Base-by-base conservation (phyloP, 2,797 vertebrate genomes). In the Anguilla pacifica region DNA sequence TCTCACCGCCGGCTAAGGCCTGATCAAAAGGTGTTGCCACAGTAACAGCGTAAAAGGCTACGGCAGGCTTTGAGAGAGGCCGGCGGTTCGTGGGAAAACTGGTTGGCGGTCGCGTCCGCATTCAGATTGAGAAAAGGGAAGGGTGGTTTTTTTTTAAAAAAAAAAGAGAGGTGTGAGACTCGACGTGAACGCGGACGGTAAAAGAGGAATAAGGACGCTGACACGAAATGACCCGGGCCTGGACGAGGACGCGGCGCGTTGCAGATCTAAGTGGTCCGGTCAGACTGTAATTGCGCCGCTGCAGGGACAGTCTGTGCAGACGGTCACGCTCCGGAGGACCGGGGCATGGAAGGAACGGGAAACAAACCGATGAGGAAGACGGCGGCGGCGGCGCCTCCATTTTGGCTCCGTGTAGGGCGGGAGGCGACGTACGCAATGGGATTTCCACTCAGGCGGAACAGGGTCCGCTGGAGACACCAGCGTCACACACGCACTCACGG, bases 101-200 rank as follows among this genome's bases (percentile, higher is more conserved):
- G 28, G 59, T 83, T 53, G 22, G 83, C 11, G 74, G 83, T 72
- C 53, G 3, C 25, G 43, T 77, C 67, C 77, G 84, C 43, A 87
- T 72, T 84, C 83, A 87, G 86, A 87, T 51, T 55, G 64, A 17
- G 61, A 59, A 81, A 57, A 61, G n/a, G 35, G 83, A 85, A 46
- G 22, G 19, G 10, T 35, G 39, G 17, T 49, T 22, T 6, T 35
- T 81, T 39, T 31, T 61, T 61, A 3, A 25, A 43, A 55, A 70
- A 70, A 55, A 86, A 59, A 31, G 28, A 22, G 35, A 51, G 28
- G 35, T 9, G 31, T 0, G 10, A 51, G 49, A 39, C 6, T 57
- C 31, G 67, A 85, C 85, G 67, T n/a, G 85, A 84, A 35, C 6
- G 55, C 49, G 10, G 22, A 49, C 51, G 84, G 82, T 83, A 67